Base-by-base conservation (phyloP, 2,888 invertebrate species). In the Rhaphigaster nebulosa region DNA sequence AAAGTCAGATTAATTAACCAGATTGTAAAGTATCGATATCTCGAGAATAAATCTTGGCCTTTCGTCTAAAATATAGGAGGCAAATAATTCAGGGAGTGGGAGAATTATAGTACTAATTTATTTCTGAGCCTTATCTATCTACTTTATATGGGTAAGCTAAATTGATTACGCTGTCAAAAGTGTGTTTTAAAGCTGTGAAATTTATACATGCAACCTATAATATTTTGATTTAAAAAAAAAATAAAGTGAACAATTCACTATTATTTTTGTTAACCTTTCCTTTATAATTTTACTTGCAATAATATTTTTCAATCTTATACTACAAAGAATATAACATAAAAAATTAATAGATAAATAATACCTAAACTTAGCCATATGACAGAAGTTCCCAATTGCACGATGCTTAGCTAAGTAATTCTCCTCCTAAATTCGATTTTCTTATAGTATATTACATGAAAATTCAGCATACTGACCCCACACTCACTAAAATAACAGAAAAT, bases 1-100 rank as follows among this genome's bases (percentile, higher is more conserved):
- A 76, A 76, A 76, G 70, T 76, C 70, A 38, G 70, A 76, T 76
- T 76, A 76, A 76, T 76, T 76, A 76, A 23, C 15, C 20, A 76
- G 70, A 76, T 76, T 76, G 70, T 76, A 76, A 20, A 76, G 34
- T 76, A 76, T 76, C 38, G 70, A 76, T 76, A 76, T 76, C 70
- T 76, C 70, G 23, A 5, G 23, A 38, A 76, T 76, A 76, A 76
- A 76, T 76, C 70, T 76, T 23, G 20, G 20, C 70, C 70, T 76
- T 76, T 76, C 70, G 70, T 38, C 70, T 76, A 76, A 76, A 76
- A 76, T 76, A 76, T 76, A 38, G 70, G 70, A 76, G 38, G 70
- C 34, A 38, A 34, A 70, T 76, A 76, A 38, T 76, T 76, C 70
- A 76, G 70, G 15, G 8, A 20, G 70, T 76, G 34, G 38, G 70